Percentiles rank a stretch among this genome's conserved stretches.
These are phyloP conservation scores for Synergus itoensis DNA, from an alignment of 2,888 invertebrate species.

Conservation along the genomic window DNA sequence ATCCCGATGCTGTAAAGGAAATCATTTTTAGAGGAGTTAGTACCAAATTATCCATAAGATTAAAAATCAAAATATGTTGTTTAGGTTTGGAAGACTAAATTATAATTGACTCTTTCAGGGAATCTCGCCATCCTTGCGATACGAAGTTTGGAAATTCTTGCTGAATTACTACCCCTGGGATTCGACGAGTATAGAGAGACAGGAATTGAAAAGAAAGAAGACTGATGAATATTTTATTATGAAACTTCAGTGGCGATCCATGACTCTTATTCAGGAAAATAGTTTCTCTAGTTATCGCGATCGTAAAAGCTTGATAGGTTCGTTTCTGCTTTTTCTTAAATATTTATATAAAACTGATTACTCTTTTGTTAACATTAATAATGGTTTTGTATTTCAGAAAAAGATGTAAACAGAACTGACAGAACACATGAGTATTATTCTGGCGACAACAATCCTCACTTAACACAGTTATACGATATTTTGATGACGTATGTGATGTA, in stretches of 20 bases:
- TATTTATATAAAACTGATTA: not conserved
- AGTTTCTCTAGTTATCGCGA: constrained; percentile 94
- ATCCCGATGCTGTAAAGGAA: constrained; percentile 88
- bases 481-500: constrained; percentile 99
- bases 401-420: constrained; percentile 98
- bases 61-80: not conserved
- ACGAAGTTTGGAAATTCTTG: constrained; percentile 96
- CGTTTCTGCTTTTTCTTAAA: constrained; percentile 37
- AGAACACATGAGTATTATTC: constrained; percentile 93
- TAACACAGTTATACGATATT: constrained; percentile 91
- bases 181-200: constrained; percentile 86
- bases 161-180: constrained; percentile 93
- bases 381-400: constrained; percentile 81
- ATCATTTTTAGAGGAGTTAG: constrained; percentile 95
- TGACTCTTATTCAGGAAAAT: constrained; percentile 91
- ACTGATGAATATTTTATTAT: constrained; percentile 94
- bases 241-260: constrained; percentile 98
- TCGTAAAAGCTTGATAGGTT: constrained; percentile 92
- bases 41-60: constrained; percentile 53
- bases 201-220: constrained; percentile 84
- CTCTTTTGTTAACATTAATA: constrained; percentile 3
- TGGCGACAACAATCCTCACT: constrained; percentile 95
- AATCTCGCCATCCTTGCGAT: constrained; percentile 86
- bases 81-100: not conserved
- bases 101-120: constrained; percentile 81